Base-by-base conservation (phyloP, 2,797 vertebrate species). In the Anisognathus igniventris region DNA sequence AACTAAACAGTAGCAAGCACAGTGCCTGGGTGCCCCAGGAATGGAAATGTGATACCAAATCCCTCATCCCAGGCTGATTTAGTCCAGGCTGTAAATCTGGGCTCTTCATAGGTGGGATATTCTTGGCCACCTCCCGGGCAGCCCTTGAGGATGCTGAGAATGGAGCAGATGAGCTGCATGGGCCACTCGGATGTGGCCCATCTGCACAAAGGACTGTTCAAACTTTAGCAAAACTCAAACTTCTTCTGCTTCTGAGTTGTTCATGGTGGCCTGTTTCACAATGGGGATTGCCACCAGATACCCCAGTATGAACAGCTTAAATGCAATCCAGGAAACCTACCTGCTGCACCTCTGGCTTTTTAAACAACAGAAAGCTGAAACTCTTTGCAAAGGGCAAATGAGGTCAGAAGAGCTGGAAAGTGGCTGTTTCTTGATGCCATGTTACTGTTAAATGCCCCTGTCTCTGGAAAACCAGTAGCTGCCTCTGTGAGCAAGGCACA, bases 181-280 rank as follows among this genome's bases (percentile, higher is more conserved):
- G 65, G 33, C 56, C 6, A 0, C 37, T 75, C 0, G 0, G 40
- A 56, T 2, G 0, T 33, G 40, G 31, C 37, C 25, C 1, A 0
- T 76, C 51, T 56, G 47, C 60, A 37, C 40, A 44, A 64, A 86
- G 51, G 48, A 23, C 44, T n/a, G 28, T 7, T 11, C 89, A 60
- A 60, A 56, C 15, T 72, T 72, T 0, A 67, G 58, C 7, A 39
- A 0, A 5, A 7, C 57, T 47, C 8, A 0, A 67, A 64, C 13
- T 14, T 61, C 61, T 80, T 67, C 61, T 77, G 78, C 15, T 47
- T 58, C 35, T 53, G 45, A 22, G 11, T 9, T 54, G 57, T 22
- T 44, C 1, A 10, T 7, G 51, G 72, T 56, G 65, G 79, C 50
- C 72, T 56, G 22, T 94, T 95, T 84, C 2, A 0, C 76, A 67